These are phyloP conservation scores for Nothobranchius furzeri DNA, from an alignment of 2,113 vertebrate species.

Conservation along the genomic window DNA sequence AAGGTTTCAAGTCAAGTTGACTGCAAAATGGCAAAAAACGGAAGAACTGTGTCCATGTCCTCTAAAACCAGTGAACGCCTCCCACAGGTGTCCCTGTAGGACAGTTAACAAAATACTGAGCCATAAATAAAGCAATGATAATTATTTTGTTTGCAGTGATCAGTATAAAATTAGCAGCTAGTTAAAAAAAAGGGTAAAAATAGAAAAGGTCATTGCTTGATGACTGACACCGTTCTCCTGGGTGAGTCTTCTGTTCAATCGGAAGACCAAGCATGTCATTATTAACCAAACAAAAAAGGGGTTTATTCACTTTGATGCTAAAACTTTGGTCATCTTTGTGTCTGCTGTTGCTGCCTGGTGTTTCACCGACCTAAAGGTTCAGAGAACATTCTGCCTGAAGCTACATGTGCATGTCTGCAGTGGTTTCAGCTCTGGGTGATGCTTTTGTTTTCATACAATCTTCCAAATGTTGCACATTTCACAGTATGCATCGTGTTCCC, in stretches of 20 bases:
- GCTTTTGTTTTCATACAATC: background rate
- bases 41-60: too few relatives aligned
- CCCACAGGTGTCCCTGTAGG: too few relatives aligned
- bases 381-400: too few relatives aligned
- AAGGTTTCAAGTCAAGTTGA: too few relatives aligned
- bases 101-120: too few relatives aligned
- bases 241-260: background rate
- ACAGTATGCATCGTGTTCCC: background rate
- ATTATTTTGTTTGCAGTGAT: background rate
- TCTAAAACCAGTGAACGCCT: too few relatives aligned
- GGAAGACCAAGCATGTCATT: too few relatives aligned
- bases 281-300: too few relatives aligned
- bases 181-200: background rate
- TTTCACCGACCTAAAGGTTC: background rate
- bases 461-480: background rate
- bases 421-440: constrained; percentile 9
- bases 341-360: background rate
- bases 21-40: too few relatives aligned
- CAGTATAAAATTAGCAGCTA: background rate
- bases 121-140: too few relatives aligned
- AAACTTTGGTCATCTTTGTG: background rate
- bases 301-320: background rate
- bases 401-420: background rate
- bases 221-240: background rate
- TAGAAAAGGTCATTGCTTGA: too few relatives aligned